Percentiles rank a stretch among this genome's conserved stretches.
Conservation (phyloP, 2,888 invertebrate genomes). For the Thyatira batis region DNA sequence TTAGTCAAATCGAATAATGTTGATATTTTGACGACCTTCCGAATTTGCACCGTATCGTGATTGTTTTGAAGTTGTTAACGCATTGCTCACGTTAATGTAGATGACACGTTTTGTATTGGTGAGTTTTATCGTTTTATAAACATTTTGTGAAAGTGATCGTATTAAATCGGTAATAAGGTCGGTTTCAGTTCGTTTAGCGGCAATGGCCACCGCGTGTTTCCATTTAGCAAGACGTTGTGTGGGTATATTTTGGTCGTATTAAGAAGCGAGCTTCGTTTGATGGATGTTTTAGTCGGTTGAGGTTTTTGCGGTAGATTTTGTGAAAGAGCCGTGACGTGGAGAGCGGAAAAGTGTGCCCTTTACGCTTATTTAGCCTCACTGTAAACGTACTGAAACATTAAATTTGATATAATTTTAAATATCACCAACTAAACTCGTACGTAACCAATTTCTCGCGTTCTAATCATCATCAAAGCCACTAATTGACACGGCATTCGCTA, state of each 20-base stretch:
- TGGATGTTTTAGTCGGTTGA: conserved; percentile 64
- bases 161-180: conserved; percentile 46
- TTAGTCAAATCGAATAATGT: conserved; percentile 71
- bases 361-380: conserved; percentile 31
- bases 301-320: conserved; percentile 60
- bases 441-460: conserved; percentile 27
- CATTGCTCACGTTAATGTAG: conserved; percentile 56
- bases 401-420: conserved; percentile 2
- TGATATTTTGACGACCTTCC: conserved; percentile 64
- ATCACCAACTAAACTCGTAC: conserved; percentile 1
- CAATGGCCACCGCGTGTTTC: conserved; percentile 45
- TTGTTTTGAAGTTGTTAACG: conserved; percentile 65
- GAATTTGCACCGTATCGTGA: conserved; percentile 70
- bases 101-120: conserved; percentile 60
- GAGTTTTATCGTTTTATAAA: conserved; percentile 40
- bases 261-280: conserved; percentile 67
- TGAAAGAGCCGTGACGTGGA: conserved; percentile 46
- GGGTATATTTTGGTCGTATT: conserved; percentile 69
- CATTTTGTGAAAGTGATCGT: conserved; percentile 48
- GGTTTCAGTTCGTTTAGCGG: conserved; percentile 33
- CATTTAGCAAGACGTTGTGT: conserved; percentile 63
- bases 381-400: neutral
- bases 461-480: conserved; percentile 44
- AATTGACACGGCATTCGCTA: conserved; percentile 42
- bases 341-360: conserved; percentile 41